Percentiles rank a stretch among this genome's conserved stretches.
These are phyloP conservation scores for Chromobotia macracanthus DNA, from an alignment of 2,797 vertebrate genomes.

Conservation along the genomic window DNA sequence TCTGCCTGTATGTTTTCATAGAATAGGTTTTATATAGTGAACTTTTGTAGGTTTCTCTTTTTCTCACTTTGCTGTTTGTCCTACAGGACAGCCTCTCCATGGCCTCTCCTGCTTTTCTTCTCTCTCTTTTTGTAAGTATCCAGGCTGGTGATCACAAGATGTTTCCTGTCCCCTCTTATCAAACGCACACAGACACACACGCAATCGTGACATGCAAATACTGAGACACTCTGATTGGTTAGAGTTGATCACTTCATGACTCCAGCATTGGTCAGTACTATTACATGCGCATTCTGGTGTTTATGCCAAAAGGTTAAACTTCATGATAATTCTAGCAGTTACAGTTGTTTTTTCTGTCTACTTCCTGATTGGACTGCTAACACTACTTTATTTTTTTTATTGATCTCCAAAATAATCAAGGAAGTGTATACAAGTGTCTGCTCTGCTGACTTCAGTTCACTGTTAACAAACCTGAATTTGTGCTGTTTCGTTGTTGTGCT, in stretches of 20 bases:
- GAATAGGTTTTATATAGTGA: conserved; percentile 63
- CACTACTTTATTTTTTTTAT: neutral
- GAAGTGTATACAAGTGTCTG: too few species aligned
- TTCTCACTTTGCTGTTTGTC: conserved; percentile 89
- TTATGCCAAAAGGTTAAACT: neutral
- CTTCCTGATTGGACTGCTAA: neutral
- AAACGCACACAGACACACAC: conserved; percentile 57
- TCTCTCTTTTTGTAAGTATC: conserved; percentile 99
- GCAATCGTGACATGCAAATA: conserved; percentile 12
- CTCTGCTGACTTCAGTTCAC: too few species aligned
- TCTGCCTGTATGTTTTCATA: conserved; percentile 37
- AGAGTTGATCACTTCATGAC: conserved; percentile 6
- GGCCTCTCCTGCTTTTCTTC: conserved; percentile 99
- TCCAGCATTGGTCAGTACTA: neutral
- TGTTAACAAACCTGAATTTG: too few species aligned
- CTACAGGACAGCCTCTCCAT: conserved; percentile 99
- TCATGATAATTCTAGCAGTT: neutral
- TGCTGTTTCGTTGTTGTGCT: too few species aligned
- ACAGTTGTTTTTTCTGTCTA: too few species aligned
- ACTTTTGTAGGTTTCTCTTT: conserved; percentile 60
- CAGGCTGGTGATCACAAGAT: conserved; percentile 75
- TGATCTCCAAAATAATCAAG: too few species aligned
- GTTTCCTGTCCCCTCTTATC: conserved; percentile 44
- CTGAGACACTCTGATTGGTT: conserved; percentile 13
- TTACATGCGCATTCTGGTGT: too few species aligned